Percentiles rank a stretch among this genome's conserved stretches.
Conservation (phyloP, 2,888 invertebrate genomes). For the Zygothrica quintamaculata region DNA sequence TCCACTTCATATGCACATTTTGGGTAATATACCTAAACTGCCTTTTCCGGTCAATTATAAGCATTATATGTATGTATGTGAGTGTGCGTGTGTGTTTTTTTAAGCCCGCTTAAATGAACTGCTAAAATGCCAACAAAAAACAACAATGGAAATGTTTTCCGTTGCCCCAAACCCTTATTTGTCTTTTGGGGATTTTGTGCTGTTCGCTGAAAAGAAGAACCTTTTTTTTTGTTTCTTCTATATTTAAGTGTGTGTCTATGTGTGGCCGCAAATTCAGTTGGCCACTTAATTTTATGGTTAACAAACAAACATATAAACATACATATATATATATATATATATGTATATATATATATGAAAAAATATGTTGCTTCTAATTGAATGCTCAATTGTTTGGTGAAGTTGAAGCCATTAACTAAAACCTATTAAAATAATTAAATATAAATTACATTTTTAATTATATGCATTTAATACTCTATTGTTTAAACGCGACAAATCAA, state of each 20-base stretch:
- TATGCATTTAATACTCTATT: too few relatives aligned
- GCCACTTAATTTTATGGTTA: constrained; percentile 83
- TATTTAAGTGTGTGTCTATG: constrained; percentile 33
- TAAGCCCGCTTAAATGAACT: constrained; percentile 66
- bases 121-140: constrained; percentile 76
- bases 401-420: constrained; percentile 4
- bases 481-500: constrained; percentile 31
- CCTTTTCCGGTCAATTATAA: constrained; percentile 69
- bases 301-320: constrained; percentile 42
- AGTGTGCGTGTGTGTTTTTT: constrained; percentile 23
- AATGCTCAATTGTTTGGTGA: constrained; percentile 58
- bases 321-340: constrained; percentile 1
- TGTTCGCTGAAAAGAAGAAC: constrained; percentile 58
- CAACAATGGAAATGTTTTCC: constrained; percentile 50
- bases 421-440: neutral
- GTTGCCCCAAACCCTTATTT: constrained; percentile 60
- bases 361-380: constrained; percentile 59
- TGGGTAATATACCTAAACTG: constrained; percentile 48
- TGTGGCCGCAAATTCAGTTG: constrained; percentile 73
- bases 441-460: constrained; percentile 11
- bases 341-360: neutral
- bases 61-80: constrained; percentile 14
- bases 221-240: constrained; percentile 27
- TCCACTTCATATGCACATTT: constrained; percentile 48
- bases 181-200: constrained; percentile 62